Conservation (phyloP, 2,888 invertebrate species). For the Uloborus plumipes region DNA sequence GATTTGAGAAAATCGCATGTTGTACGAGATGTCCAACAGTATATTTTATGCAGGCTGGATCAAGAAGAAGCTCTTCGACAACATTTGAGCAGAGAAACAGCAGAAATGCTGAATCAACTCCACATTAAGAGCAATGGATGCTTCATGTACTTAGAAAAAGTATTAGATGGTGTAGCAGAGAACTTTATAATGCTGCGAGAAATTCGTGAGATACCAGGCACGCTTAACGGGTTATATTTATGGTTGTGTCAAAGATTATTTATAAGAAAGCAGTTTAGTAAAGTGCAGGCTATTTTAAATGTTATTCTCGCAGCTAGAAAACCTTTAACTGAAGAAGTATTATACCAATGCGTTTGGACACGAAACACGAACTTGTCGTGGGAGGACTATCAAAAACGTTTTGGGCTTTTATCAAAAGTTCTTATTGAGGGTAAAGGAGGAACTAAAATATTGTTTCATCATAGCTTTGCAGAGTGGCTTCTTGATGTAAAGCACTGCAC, state of each 20-base stretch:
- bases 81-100: conserved; percentile 90
- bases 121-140: conserved; percentile 94
- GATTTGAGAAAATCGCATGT: conserved; percentile 86
- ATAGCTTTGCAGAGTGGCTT: conserved; percentile 95
- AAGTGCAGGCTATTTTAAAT: conserved; percentile 60
- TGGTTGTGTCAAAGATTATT: conserved; percentile 95
- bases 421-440: conserved; percentile 71
- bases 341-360: conserved; percentile 86
- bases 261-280: conserved; percentile 77
- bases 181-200: conserved; percentile 92
- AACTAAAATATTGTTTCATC: conserved; percentile 83
- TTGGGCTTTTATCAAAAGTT: conserved; percentile 82
- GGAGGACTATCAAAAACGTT: conserved; percentile 84
- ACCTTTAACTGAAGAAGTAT: conserved; percentile 84
- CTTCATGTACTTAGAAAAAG: conserved; percentile 72
- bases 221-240: conserved; percentile 92
- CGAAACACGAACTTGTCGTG: conserved; percentile 83
- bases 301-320: conserved; percentile 82
- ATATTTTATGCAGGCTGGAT: conserved; percentile 87
- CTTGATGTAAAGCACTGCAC: conserved; percentile 98
- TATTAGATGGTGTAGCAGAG: conserved; percentile 92
- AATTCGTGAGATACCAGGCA: conserved; percentile 94
- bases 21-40: conserved; percentile 94
- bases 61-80: conserved; percentile 89
- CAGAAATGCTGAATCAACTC: conserved; percentile 93